Evolutionary conservation across 2,113 vertebrate species (phyloP), one percentile per base, ranked within the genome.

Genomic region (Osmerus mordax): DNA sequence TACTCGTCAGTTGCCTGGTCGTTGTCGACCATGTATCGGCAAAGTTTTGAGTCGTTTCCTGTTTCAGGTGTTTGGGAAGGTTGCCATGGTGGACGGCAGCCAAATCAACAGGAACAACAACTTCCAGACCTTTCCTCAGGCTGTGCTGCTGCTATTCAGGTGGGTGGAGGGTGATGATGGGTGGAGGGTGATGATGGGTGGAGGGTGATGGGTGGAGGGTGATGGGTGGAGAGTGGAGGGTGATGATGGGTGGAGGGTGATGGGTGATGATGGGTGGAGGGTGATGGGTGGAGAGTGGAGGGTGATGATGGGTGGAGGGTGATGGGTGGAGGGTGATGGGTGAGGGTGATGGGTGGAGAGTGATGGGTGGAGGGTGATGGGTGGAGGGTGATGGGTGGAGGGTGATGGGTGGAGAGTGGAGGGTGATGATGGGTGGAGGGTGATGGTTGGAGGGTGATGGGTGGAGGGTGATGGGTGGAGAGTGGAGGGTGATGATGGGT

Each of bases 91-190:
- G 86, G 97, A 99, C 64, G 95, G 95, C 75, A 96, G 94, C 3
- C 97, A 99, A 75, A 98, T 99, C 89, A 99, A 98, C 87, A 92
- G 97, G 81, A 99, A 99, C 92, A 99, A 99, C 91, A 99, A 99
- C 88, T 99, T 99, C 90, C 97, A 99, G 90, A 99, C 97, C 1
- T 99, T 99, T 71, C 95, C 94, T 1, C 97, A 99, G 87, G 96
- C 97, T 0, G 97, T 99, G 29, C 91, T 99, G 0, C 95, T 99
- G 55, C 94, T 99, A 19, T 99, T 99, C 89, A 96, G 97, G 97
- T 98, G 58, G 75, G 88, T 76, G 36, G 29, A 21, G 7, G 3
- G 62, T 16, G 19, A 3, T 16, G 19, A 3, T 98, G 58, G 75
- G 88, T 76, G 36, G 36, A 21, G 9, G 3, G 65, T 15, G 23